Evolutionary conservation across 2,797 vertebrate genomes (phyloP).

Genomic region (Gallirallus australis): DNA sequence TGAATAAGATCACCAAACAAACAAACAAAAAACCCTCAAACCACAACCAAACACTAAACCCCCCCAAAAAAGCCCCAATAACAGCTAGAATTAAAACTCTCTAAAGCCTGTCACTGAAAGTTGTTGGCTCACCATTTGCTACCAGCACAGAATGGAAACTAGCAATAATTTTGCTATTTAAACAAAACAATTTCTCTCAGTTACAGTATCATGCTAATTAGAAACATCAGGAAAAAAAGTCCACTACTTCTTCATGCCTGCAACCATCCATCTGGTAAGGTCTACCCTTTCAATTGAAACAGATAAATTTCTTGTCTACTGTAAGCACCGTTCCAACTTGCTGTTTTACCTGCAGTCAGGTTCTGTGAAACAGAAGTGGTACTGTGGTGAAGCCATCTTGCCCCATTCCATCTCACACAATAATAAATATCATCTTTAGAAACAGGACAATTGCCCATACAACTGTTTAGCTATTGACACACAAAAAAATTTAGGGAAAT

Average conservation of each 20-base stretch:
- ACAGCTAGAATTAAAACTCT: not conserved
- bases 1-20: not conserved
- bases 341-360: not conserved
- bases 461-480: not conserved
- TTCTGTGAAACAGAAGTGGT: not conserved
- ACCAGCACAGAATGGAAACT: not conserved
- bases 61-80: no score
- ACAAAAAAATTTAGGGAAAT: not conserved
- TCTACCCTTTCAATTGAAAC: not conserved
- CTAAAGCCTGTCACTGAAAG: not conserved
- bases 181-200: not conserved
- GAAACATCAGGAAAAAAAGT: not conserved
- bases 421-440: not conserved
- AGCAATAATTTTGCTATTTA: not conserved
- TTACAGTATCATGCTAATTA: not conserved
- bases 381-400: not conserved
- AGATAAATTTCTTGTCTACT: not conserved
- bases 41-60: no score
- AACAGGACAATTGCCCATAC: not conserved
- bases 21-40: not conserved
- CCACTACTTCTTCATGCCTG: not conserved
- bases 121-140: not conserved
- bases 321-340: not conserved
- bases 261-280: not conserved
- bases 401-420: not conserved